A percentile compares a stretch with the other conserved stretches of the same genome.
These are phyloP conservation scores for Solenopsis invicta DNA, from an alignment of 1,140 invertebrate species.

Conservation along the genomic window DNA sequence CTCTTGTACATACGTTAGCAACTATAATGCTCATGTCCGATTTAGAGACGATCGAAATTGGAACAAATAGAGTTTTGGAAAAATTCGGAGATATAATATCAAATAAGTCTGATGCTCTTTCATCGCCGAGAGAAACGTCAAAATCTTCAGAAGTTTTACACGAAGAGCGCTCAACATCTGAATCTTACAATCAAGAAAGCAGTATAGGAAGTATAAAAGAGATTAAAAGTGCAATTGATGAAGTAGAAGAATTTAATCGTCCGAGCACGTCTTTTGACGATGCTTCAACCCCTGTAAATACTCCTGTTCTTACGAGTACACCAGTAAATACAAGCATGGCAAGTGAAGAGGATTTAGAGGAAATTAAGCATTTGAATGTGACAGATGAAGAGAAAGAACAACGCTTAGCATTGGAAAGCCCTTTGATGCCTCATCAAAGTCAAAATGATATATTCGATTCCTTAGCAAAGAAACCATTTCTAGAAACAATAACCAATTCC, in stretches of 20 bases:
- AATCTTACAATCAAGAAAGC: conserved; percentile 4
- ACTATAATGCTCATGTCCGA: conserved; percentile 95
- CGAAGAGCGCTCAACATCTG: conserved; percentile 61
- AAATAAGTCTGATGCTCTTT: conserved; percentile 84
- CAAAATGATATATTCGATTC: conserved; percentile 83
- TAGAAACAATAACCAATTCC: conserved; percentile 95
- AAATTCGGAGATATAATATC: conserved; percentile 88
- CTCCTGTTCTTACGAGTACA: conserved; percentile 35
- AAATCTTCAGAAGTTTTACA: conserved; percentile 89
- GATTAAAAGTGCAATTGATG: conserved; percentile 74
- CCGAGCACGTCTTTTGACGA: conserved; percentile 70
- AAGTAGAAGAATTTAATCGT: conserved; percentile 82
- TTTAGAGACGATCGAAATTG: conserved; percentile 90
- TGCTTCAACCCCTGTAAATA: conserved; percentile 29
- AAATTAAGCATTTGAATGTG: conserved; percentile 90
- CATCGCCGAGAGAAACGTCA: conserved; percentile 89
- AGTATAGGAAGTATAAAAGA: conserved; percentile 41
- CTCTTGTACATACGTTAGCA: conserved; percentile 95
- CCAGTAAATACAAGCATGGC: conserved; percentile 60
- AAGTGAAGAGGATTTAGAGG: conserved; percentile 76
- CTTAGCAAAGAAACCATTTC: conserved; percentile 92
- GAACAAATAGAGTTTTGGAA: conserved; percentile 92
- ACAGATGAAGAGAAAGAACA: conserved; percentile 97
- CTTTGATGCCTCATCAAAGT: conserved; percentile 75
- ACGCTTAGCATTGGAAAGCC: conserved; percentile 88